Conservation (phyloP, 2,797 vertebrate species). For the Dipus sagitta region DNA sequence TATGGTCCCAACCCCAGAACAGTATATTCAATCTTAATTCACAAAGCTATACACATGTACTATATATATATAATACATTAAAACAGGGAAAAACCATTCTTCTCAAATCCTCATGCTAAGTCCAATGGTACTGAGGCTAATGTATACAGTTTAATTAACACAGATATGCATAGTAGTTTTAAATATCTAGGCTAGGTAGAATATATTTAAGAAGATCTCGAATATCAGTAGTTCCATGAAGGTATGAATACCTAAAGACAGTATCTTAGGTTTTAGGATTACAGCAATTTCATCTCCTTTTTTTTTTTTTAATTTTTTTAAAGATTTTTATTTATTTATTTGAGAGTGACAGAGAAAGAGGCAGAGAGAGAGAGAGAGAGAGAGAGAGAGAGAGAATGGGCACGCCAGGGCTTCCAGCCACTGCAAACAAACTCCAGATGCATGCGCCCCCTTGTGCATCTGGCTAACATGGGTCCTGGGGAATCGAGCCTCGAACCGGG, state of each 20-base stretch:
- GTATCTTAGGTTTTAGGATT: not conserved
- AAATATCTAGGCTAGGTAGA: not conserved
- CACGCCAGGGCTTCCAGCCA: too few relatives aligned
- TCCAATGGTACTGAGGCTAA: not conserved
- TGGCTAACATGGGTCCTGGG: too few relatives aligned
- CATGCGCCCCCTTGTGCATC: too few relatives aligned
- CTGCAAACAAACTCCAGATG: too few relatives aligned
- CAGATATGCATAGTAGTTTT: not conserved
- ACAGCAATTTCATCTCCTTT: not conserved
- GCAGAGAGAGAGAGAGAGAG: too few relatives aligned
- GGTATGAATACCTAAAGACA: constrained; percentile 2
- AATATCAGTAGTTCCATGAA: not conserved
- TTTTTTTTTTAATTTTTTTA: too few relatives aligned
- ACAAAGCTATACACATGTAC: not conserved
- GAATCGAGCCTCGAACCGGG: too few relatives aligned
- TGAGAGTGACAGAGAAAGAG: too few relatives aligned
- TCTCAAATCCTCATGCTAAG: not conserved
- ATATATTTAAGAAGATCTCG: constrained; percentile 11
- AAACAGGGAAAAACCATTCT: constrained; percentile 45
- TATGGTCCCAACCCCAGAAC: not conserved
- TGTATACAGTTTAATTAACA: not conserved
- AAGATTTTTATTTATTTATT: too few relatives aligned
- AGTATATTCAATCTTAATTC: constrained; percentile 30
- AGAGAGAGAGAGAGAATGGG: too few relatives aligned
- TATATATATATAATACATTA: not conserved